Evolutionary conservation across 2,113 vertebrate genomes (phyloP).

Genomic region (Pitta sordida): DNA sequence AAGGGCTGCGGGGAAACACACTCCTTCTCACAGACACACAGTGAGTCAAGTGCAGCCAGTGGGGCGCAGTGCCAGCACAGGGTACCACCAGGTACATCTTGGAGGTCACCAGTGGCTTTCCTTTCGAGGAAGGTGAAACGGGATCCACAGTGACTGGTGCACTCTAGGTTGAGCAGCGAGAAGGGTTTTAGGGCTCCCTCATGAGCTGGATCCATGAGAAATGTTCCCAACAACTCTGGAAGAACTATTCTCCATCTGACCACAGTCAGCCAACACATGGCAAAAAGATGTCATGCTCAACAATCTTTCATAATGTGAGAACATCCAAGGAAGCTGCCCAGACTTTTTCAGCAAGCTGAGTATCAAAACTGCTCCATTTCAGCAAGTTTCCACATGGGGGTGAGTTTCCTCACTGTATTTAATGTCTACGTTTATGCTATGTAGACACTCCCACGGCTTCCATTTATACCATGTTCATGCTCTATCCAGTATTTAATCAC

Average conservation of each 20-base stretch:
- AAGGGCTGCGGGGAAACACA: neutral
- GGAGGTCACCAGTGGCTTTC: neutral
- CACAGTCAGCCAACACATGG: neutral
- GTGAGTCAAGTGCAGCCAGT: neutral
- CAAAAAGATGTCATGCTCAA: fast-evolving
- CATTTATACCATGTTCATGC: neutral
- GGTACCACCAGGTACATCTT: neutral
- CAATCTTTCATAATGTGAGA: neutral
- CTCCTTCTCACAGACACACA: neutral
- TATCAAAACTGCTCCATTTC: neutral
- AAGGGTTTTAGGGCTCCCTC: neutral
- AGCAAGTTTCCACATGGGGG: neutral
- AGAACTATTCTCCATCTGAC: neutral
- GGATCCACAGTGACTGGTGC: fast-evolving
- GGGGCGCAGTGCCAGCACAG: neutral
- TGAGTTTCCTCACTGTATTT: neutral
- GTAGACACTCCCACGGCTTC: neutral
- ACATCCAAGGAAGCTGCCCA: neutral
- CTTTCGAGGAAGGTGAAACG: neutral
- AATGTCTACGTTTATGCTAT: neutral
- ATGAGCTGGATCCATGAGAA: neutral
- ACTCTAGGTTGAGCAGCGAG: neutral
- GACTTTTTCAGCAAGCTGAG: neutral
- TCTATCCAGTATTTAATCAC: fast-evolving
- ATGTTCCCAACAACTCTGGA: fast-evolving